Base-by-base conservation (phyloP, 2,888 invertebrate species). In the Nowickia ferox region DNA sequence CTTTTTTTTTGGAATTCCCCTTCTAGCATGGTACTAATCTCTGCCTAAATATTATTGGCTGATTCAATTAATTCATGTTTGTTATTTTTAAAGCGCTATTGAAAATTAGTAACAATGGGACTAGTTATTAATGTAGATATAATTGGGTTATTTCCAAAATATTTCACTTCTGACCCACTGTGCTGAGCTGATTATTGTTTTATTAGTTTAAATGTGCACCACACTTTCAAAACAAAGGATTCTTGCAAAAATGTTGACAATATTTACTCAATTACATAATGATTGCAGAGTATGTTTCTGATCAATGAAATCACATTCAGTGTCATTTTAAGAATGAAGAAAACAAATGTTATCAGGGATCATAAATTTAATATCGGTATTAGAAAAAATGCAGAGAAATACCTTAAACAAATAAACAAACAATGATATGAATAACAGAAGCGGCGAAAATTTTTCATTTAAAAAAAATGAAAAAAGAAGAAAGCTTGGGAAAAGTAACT, bases 301-400 rank as follows among this genome's bases (percentile, higher is more conserved):
- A 80, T 80, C 55, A 72, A 63, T 79, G 55, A 57, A 80, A 72
- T 2, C 30, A 22, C 11, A 30, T 22, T 9, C 46, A 81, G 17
- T 68, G n/a, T 22, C 17, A 59, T 51, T 68, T 68, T 17, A 15
- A 57, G 22, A 61, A 15, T 40, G 22, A 69, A 63, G 13, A 81
- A 46, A 77, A 81, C 55, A 68, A 81, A 40, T 69, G 48, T 82
- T 85, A 85, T 85, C 81, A 69, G 81, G 55, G 53, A 72, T 86
- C 79, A 86, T 76, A 83, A 83, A 80, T 71, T 76, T 10, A 72
- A 75, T 81, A 69, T 53, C 53, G 61, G 61, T 22, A 77, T 85
- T 83, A 71, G 30, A 79, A 44, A 51, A 57, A 53, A 74, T 77
- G 71, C n/a, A 30, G 51, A n/a, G 22, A 57, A 57, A 65, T 57